A percentile compares a stretch with the other conserved stretches of the same genome.
Conservation (phyloP, 64 coral and sea anemone species). For the Astreopora myriophthalma region DNA sequence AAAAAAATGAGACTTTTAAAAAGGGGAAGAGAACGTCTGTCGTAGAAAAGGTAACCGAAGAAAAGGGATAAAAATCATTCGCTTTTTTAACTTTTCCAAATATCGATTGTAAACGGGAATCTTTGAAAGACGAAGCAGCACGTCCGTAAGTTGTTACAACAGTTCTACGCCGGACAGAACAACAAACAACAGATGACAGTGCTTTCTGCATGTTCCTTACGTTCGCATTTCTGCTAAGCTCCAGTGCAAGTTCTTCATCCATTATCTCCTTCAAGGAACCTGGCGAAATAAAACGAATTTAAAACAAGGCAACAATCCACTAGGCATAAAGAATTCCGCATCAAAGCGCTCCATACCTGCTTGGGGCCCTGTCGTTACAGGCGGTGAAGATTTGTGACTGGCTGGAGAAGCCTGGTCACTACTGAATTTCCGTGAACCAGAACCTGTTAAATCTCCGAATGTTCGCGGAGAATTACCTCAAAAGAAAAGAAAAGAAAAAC, state of each 20-base stretch:
- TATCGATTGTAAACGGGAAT: too few relatives aligned
- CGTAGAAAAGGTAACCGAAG: too few relatives aligned
- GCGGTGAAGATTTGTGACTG: not conserved
- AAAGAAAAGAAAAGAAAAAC: not conserved
- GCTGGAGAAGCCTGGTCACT: not conserved
- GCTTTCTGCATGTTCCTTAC: conserved; percentile 6
- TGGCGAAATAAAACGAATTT: not conserved
- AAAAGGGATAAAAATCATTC: too few relatives aligned
- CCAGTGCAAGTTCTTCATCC: conserved; percentile 78
- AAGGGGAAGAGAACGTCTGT: not conserved
- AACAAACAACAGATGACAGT: not conserved
- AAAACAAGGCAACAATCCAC: not conserved
- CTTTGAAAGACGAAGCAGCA: too few relatives aligned
- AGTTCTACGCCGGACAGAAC: not conserved
- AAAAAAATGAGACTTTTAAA: not conserved
- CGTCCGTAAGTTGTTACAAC: too few relatives aligned
- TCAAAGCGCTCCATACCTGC: not conserved
- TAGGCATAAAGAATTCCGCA: not conserved
- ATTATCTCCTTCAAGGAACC: conserved; percentile 77
- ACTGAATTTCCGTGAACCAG: not conserved
- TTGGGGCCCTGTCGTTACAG: not conserved
- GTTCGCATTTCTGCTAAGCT: conserved; percentile 55
- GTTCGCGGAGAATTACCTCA: not conserved
- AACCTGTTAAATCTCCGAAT: not conserved
- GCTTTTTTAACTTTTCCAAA: too few relatives aligned